Evolutionary conservation across 2,888 invertebrate species (phyloP).

Genomic region (Junonia oenone): DNA sequence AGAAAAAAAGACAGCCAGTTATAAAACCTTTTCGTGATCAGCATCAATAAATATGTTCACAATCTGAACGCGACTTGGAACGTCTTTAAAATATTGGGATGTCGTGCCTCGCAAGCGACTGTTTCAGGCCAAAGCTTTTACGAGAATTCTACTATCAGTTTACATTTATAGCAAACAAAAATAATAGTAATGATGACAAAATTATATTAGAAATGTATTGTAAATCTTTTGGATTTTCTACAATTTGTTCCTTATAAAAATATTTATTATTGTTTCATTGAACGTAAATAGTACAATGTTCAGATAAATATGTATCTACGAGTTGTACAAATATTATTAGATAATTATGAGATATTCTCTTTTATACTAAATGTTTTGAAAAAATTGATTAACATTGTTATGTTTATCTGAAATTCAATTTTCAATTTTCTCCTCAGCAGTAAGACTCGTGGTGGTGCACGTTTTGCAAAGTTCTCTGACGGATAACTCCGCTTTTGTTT

Average conservation of each 20-base stretch:
- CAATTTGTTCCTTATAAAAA: not conserved
- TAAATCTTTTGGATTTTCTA: not conserved
- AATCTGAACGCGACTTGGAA: not conserved
- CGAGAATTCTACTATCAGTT: not conserved
- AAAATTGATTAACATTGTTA: too few relatives aligned
- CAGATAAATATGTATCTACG: too few relatives aligned
- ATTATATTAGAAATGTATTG: not conserved
- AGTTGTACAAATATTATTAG: too few relatives aligned
- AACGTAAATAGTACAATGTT: too few relatives aligned
- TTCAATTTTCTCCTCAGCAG: not conserved
- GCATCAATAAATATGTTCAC: constrained; percentile 3
- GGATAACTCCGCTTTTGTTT: not conserved
- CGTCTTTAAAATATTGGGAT: constrained; percentile 11
- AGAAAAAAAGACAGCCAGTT: not conserved
- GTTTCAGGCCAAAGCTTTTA: not conserved
- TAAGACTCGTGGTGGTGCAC: not conserved
- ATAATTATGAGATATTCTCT: too few relatives aligned
- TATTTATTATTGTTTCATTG: too few relatives aligned
- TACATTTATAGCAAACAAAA: not conserved
- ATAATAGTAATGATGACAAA: not conserved
- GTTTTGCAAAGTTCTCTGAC: not conserved
- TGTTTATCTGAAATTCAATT: too few relatives aligned
- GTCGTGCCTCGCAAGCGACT: not conserved
- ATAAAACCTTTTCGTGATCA: not conserved
- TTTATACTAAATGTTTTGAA: too few relatives aligned